These are phyloP conservation scores for Grantiella picta DNA, from an alignment of 2,113 vertebrate species.

Conservation along the genomic window DNA sequence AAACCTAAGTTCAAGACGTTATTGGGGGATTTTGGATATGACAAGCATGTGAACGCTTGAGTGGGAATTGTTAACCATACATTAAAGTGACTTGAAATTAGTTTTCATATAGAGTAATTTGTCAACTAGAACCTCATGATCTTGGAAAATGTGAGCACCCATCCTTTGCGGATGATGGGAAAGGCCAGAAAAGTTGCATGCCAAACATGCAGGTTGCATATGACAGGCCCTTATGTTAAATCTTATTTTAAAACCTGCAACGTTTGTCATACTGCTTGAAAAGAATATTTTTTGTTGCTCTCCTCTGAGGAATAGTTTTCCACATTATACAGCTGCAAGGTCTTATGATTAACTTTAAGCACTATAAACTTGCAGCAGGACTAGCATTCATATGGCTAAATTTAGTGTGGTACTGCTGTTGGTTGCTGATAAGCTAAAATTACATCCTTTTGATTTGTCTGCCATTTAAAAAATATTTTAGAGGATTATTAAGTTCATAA, in stretches of 20 bases:
- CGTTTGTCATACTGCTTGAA: not conserved
- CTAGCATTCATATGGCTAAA: conserved; percentile 17
- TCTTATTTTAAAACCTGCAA: not conserved
- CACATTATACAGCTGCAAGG: not conserved
- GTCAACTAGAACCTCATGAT: not conserved
- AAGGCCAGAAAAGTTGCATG: not conserved
- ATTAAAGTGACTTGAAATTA: not conserved
- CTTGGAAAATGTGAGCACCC: not conserved
- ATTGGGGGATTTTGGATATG: not conserved
- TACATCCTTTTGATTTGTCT: conserved; percentile 48
- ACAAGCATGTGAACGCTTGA: not conserved
- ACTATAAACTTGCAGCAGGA: not conserved
- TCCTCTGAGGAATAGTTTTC: not conserved
- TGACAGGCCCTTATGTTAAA: not conserved
- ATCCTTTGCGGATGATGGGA: not conserved
- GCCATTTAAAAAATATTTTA: conserved; percentile 48
- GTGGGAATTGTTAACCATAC: not conserved
- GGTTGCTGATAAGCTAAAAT: conserved; percentile 60
- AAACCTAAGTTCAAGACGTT: not conserved
- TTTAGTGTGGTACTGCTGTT: conserved; percentile 31
- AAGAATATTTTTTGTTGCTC: not conserved
- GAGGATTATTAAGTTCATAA: conserved; percentile 49
- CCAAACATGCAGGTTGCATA: not conserved
- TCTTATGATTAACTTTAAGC: conserved; percentile 37
- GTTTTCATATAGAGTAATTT: not conserved